Conservation (phyloP, 2,888 invertebrate genomes). For the Pterobdella sp. region DNA sequence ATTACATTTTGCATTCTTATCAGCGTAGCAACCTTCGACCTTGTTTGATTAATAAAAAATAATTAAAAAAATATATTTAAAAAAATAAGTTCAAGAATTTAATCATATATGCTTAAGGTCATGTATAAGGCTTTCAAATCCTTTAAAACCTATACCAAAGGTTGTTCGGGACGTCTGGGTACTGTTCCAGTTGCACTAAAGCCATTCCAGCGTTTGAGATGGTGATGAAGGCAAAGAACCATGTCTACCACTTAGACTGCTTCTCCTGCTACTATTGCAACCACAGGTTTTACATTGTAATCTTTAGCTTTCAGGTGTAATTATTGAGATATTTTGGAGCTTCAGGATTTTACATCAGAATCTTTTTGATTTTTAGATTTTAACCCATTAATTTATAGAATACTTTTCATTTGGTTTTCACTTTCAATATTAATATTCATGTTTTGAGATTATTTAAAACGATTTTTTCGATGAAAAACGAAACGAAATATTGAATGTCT, state of each 20-base stretch:
- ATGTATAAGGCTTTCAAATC: too few species aligned
- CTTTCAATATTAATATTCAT: too few species aligned
- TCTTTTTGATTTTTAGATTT: not conserved
- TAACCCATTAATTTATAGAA: too few species aligned
- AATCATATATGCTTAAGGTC: too few species aligned
- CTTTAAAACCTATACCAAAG: too few species aligned
- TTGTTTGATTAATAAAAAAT: too few species aligned
- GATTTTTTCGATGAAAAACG: too few species aligned
- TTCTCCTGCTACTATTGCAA: constrained; percentile 32
- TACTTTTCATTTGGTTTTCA: too few species aligned
- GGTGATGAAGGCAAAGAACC: constrained; percentile 28
- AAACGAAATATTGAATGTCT: too few species aligned
- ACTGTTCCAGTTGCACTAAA: constrained; percentile 28
- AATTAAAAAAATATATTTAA: too few species aligned
- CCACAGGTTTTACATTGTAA: constrained; percentile 19
- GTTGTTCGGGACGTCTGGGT: constrained; percentile 30
- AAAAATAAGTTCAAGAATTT: too few species aligned
- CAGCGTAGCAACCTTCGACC: not conserved
- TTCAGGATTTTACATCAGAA: not conserved
- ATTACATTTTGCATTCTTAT: constrained; percentile 7
- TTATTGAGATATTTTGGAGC: not conserved
- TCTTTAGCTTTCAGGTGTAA: not conserved
- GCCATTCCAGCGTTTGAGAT: constrained; percentile 31
- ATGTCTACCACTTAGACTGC: constrained; percentile 31
- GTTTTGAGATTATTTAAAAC: too few species aligned